Evolutionary conservation across 2,113 vertebrate genomes (phyloP), one percentile per base, ranked within the genome.

Genomic region (Petrocephalus zakoni): DNA sequence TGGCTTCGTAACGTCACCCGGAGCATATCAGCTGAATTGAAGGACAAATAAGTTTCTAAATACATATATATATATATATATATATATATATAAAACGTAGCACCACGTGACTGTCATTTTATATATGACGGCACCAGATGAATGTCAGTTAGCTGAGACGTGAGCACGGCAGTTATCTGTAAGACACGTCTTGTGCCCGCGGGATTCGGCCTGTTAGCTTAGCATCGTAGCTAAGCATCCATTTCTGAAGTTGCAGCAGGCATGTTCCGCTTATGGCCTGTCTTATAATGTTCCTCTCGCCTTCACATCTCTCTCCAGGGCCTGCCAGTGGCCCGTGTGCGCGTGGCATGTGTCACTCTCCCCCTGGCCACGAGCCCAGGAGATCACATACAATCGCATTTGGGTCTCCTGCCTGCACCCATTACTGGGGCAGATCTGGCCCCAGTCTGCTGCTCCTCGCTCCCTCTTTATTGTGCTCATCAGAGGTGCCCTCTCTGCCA

Each of bases 341-440:
- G 42, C 19, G 85, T 87, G 58, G 42, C 47, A n/a, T 25, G 42
- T 47, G 56, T 92, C 90, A 91, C 91, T 91, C 92, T 10, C 42
- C 34, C 29, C 64, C 25, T 11, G 29, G 17, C 13, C 53, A 55
- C 53, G 10, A 4, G 89, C 92, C 94, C 90, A 93, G 91, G 92
- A 90, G 90, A 94, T 92, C 61, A 87, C 92, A 93, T 93, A 94
- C 91, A 91, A 90, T 93, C 94, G 93, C 90, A 90, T 93, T 93
- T 89, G 88, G 64, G 89, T 94, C 93, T 92, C 89, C 91, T 90
- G 90, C 84, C 91, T 90, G 81, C 89, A 91, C 90, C 92, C 93
- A 91, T 89, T 89, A 92, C 51, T 87, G 5, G 87, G 94, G 92
- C 92, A 92, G 91, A 93, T 92, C 87, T 53, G 81, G 68, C 87